These are phyloP conservation scores for Chromis chromis DNA, from an alignment of 2,797 vertebrate genomes.

Conservation along the genomic window DNA sequence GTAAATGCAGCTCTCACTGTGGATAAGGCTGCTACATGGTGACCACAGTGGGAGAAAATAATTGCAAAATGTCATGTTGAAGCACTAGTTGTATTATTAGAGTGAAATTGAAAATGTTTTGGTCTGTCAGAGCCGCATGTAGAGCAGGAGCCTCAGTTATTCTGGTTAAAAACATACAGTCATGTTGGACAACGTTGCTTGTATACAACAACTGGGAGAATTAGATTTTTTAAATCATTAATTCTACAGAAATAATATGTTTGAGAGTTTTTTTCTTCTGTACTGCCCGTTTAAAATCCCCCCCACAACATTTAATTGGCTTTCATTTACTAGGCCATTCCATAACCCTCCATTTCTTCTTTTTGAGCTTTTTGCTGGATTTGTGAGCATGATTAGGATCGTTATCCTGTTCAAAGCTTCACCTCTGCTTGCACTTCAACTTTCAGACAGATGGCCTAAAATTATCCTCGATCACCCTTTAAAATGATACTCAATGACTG, in stretches of 20 bases:
- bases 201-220: not conserved
- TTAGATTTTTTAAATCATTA: not conserved
- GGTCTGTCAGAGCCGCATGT: not conserved
- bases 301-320: not conserved
- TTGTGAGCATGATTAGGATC: not conserved
- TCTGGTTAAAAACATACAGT: not conserved
- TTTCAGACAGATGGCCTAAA: no score
- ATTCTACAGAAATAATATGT: no score
- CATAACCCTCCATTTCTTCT: not conserved
- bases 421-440: no score
- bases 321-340: not conserved
- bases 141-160: not conserved
- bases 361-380: not conserved
- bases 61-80: slow-evolving; percentile 26
- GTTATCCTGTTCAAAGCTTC: not conserved
- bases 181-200: not conserved
- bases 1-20: not conserved
- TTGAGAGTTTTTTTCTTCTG: no score
- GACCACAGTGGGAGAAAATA: slow-evolving; percentile 1
- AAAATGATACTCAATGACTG: not conserved
- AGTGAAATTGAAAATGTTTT: not conserved
- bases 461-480: no score
- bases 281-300: not conserved
- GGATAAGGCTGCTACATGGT: not conserved
- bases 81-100: not conserved